Base-by-base conservation (phyloP, 2,888 invertebrate species). In the Agriopis aurantiaria region DNA sequence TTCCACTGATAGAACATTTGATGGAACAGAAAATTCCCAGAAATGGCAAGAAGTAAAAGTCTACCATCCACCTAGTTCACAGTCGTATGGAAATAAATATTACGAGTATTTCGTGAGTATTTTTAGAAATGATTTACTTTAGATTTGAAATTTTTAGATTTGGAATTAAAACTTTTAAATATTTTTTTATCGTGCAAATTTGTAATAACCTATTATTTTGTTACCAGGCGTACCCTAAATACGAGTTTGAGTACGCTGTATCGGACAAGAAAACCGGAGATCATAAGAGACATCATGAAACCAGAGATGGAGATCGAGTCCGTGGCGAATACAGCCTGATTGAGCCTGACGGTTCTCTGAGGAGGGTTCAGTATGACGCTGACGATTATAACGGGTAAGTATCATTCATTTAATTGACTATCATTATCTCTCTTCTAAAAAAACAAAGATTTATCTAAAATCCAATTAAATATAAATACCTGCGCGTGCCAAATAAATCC, bases 231-330 rank as follows among this genome's bases (percentile, higher is more conserved):
- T 95, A 95, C 78, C 95, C 95, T 40, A 95, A 95, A 87, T 95
- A 95, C 80, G 94, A 95, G 81, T 95, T 95, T 80, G 95, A 95
- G 80, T 95, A 95, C 74, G 93, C 95, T 45, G 95, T 95, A 62
- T 93, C 95, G 6, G 95, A 95, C 69, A 92, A 92, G 67, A 94
- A 94, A 73, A 95, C 95, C 0, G 95, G 95, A 9, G 95, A 95
- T 78, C 93, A 95, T 73, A 95, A 95, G 76, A 88, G 90, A 48
- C 95, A 95, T 73, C 86, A 88, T 7, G 95, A 95, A 81, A 81
- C 90, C 17, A 88, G 95, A 61, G 95, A 95, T 67, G 95, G 95
- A 0, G 95, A 95, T 75, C 87, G 89, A 66, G 95, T 95, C n/a
- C 92, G 91, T 69, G 95, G 95, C 7, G 93, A 93, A 68, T 95